Percentiles rank a stretch among this genome's conserved stretches.
Conservation (phyloP, 2,113 vertebrate genomes). For the Typhlomys cinereus region DNA sequence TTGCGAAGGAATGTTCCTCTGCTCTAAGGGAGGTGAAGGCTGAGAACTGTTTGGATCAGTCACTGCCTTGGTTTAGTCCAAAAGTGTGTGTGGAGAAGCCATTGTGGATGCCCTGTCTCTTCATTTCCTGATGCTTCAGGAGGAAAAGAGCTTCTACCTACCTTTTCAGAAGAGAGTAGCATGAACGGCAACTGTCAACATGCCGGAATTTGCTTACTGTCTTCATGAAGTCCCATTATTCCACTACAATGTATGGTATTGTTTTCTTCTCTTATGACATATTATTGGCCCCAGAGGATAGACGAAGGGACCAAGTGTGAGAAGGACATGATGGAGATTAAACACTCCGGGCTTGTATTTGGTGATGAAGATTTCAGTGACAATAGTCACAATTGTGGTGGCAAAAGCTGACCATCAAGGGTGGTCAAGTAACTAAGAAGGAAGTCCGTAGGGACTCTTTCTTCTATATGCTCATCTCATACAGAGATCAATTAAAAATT, state of each 20-base stretch:
- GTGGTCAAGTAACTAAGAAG: conserved; percentile 6
- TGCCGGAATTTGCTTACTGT: neutral
- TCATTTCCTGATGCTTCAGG: neutral
- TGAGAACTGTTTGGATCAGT: neutral
- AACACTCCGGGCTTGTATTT: neutral
- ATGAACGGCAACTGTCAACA: neutral
- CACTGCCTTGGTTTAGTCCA: neutral
- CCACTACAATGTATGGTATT: neutral
- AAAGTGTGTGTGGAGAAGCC: neutral
- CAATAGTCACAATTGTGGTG: neutral
- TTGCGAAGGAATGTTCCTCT: neutral
- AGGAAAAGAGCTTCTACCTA: neutral
- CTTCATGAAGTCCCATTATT: neutral
- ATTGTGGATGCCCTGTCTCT: neutral
- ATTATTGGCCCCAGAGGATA: neutral
- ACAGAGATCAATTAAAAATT: neutral
- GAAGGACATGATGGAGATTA: neutral
- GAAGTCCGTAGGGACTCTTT: too few relatives aligned
- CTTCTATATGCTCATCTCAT: too few relatives aligned
- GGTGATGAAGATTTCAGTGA: neutral
- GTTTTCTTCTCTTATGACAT: neutral
- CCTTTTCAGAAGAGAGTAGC: conserved; percentile 17
- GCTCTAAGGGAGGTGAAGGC: neutral
- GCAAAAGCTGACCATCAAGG: neutral
- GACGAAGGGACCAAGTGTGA: neutral